Conservation (phyloP, 2,113 vertebrate genomes). For the Poeciliopsis retropinna region DNA sequence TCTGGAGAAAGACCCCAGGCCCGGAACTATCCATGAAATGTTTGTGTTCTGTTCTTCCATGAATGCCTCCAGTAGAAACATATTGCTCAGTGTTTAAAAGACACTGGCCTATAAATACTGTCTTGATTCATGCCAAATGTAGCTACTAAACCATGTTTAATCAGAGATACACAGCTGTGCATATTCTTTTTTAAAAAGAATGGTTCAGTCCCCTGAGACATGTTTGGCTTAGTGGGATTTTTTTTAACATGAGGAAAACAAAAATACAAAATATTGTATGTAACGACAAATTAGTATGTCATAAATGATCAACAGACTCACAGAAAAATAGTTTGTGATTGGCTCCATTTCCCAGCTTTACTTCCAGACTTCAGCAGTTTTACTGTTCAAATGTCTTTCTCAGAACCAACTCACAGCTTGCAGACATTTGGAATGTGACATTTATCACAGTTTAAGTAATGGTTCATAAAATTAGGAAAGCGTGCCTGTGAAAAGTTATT, state of each 20-base stretch:
- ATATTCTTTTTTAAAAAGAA: conserved; percentile 1
- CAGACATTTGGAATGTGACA: too few relatives aligned
- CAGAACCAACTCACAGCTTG: too few relatives aligned
- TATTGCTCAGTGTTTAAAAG: not conserved
- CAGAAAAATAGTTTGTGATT: not conserved
- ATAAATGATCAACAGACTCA: conserved; percentile 1
- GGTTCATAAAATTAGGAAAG: too few relatives aligned
- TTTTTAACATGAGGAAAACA: conserved; percentile 4
- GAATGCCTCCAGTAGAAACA: not conserved
- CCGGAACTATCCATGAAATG: not conserved
- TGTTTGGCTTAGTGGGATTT: not conserved
- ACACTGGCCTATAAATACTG: conserved; percentile 7
- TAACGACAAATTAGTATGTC: not conserved
- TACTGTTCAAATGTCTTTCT: too few relatives aligned
- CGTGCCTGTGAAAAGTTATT: too few relatives aligned
- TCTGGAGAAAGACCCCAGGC: too few relatives aligned
- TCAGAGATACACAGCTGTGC: not conserved
- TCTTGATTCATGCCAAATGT: conserved; percentile 21
- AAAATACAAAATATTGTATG: not conserved
- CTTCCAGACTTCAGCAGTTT: too few relatives aligned
- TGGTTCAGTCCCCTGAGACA: conserved; percentile 12
- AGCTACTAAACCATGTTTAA: conserved; percentile 11
- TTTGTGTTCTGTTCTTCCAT: not conserved
- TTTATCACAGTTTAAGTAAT: not conserved
- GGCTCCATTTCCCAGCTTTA: too few relatives aligned